These are phyloP conservation scores for Zaprionus lineosus DNA, from an alignment of 2,888 invertebrate species.

Conservation along the genomic window DNA sequence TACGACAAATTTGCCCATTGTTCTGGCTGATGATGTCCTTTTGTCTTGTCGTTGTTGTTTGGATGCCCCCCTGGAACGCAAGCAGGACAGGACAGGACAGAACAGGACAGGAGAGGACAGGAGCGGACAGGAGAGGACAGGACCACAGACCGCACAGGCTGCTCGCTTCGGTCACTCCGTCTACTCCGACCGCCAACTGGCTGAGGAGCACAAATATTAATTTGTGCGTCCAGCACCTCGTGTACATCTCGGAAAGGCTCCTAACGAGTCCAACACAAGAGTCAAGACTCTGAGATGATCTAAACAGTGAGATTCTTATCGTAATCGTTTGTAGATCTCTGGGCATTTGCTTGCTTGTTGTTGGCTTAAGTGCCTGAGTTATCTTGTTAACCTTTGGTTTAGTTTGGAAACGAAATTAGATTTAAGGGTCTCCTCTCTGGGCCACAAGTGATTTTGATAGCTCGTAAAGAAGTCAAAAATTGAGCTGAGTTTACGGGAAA, in stretches of 20 bases:
- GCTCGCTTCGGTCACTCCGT: slow-evolving; percentile 35
- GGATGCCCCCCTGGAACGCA: slow-evolving; percentile 37
- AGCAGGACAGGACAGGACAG: slow-evolving; percentile 21
- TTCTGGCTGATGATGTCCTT: slow-evolving; percentile 74
- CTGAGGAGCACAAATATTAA: slow-evolving; percentile 76
- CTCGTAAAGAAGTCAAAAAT: slow-evolving; percentile 74
- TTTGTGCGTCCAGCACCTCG: slow-evolving; percentile 74
- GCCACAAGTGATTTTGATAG: slow-evolving; percentile 76
- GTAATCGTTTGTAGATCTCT: slow-evolving; percentile 43
- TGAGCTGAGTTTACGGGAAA: slow-evolving; percentile 37
- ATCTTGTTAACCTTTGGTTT: slow-evolving; percentile 61
- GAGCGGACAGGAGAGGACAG: neutral
- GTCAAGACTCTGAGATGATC: no score
- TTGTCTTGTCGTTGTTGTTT: slow-evolving; percentile 57
- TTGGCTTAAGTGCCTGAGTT: slow-evolving; percentile 59
- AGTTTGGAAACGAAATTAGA: slow-evolving; percentile 79
- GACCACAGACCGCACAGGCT: slow-evolving; percentile 65
- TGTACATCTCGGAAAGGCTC: slow-evolving; percentile 39
- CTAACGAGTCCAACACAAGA: slow-evolving; percentile 38
- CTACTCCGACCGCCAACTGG: no score
- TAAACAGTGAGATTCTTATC: slow-evolving; percentile 49
- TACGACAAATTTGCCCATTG: slow-evolving; percentile 77
- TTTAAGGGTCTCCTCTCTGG: slow-evolving; percentile 72
- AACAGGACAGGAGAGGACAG: neutral
- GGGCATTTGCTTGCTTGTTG: slow-evolving; percentile 24